A percentile compares a stretch with the other conserved stretches of the same genome.
Conservation (phyloP, 2,797 vertebrate genomes). For the Acanthurus lineatus region DNA sequence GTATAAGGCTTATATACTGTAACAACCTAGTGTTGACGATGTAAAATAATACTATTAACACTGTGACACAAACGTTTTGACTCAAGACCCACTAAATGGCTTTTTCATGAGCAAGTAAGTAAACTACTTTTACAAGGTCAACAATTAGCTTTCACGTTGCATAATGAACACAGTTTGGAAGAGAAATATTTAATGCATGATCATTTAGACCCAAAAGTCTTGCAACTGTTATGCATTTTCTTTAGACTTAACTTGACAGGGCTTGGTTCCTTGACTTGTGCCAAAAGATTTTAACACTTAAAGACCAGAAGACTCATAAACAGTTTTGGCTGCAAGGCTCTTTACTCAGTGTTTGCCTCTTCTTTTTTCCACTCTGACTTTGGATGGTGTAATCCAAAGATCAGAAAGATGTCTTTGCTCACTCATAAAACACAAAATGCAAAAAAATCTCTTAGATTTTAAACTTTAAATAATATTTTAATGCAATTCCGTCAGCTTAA, state of each 20-base stretch:
- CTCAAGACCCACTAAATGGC: neutral
- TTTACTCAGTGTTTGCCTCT: slow-evolving; percentile 14
- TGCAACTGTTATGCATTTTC: slow-evolving; percentile 5
- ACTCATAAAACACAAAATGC: slow-evolving; percentile 19
- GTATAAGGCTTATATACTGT: neutral
- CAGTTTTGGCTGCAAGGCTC: slow-evolving; percentile 37
- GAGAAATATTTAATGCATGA: slow-evolving; percentile 16
- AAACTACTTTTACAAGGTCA: neutral
- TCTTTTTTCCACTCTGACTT: slow-evolving; percentile 23
- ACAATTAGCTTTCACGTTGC: neutral
- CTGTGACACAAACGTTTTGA: neutral
- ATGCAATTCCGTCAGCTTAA: too few species aligned
- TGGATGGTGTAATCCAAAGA: slow-evolving; percentile 45
- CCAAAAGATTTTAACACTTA: slow-evolving; percentile 24
- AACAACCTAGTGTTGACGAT: neutral
- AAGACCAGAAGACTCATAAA: slow-evolving; percentile 24
- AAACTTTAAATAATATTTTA: neutral
- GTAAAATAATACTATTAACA: neutral
- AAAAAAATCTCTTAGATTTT: slow-evolving; percentile 15
- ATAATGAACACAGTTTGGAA: slow-evolving; percentile 5
- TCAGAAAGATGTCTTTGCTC: slow-evolving; percentile 48
- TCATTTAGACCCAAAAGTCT: neutral
- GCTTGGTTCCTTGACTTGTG: slow-evolving; percentile 1
- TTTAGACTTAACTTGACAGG: slow-evolving; percentile 1
- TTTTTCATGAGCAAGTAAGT: neutral